Percentiles rank a stretch among this genome's conserved stretches.
These are phyloP conservation scores for Drosophila azteca DNA, from an alignment of 1,140 invertebrate species.

Conservation along the genomic window DNA sequence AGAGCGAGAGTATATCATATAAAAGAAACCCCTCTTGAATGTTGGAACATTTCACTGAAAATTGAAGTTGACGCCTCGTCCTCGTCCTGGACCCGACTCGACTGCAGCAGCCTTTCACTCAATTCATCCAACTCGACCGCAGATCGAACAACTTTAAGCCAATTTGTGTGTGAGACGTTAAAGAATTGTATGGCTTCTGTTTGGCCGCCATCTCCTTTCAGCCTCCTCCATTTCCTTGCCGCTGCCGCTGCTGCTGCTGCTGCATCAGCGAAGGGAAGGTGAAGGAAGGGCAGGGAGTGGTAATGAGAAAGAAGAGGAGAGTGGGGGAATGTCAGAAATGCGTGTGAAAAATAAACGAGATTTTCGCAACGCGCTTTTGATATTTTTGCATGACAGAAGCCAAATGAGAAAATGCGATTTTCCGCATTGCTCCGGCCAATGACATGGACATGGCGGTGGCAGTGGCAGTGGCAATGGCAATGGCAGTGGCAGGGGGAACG, in stretches of 20 bases:
- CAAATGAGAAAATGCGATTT: slow-evolving; percentile 82
- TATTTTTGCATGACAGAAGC: slow-evolving; percentile 82
- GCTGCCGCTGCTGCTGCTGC: neutral
- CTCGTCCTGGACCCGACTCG: neutral
- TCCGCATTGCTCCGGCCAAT: slow-evolving; percentile 79
- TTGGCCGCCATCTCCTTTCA: neutral
- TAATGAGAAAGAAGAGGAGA: neutral
- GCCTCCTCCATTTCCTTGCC: neutral
- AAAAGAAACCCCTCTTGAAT: neutral
- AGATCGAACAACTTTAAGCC: slow-evolving; percentile 40
- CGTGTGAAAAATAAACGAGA: slow-evolving; percentile 82
- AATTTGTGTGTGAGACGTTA: slow-evolving; percentile 25
- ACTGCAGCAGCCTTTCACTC: slow-evolving; percentile 15
- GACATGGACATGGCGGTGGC: slow-evolving; percentile 66
- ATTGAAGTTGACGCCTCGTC: slow-evolving; percentile 9
- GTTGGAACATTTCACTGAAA: neutral
- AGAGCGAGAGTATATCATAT: slow-evolving; percentile 20
- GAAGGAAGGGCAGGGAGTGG: neutral
- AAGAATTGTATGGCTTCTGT: neutral
- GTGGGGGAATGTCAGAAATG: slow-evolving; percentile 71
- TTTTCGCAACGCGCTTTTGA: slow-evolving; percentile 79
- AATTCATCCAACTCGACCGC: slow-evolving; percentile 26
- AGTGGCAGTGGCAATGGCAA: slow-evolving; percentile 12
- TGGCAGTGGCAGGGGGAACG: neutral
- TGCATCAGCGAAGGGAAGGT: neutral